Base-by-base conservation (phyloP, 1,140 invertebrate species). In the Drosophila repletoides region DNA sequence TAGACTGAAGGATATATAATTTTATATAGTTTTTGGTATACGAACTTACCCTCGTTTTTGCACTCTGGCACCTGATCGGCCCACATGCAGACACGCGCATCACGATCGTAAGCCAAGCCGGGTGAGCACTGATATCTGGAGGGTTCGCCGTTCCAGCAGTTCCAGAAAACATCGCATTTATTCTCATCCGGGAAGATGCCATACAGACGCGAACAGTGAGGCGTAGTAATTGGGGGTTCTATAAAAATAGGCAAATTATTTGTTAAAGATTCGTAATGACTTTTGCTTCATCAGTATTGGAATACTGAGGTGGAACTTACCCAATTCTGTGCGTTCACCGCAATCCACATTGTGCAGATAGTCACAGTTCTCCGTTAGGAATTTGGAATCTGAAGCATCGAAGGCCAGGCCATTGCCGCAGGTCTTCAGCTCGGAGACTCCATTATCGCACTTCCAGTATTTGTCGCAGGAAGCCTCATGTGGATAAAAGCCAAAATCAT, bases 331-430 rank as follows among this genome's bases (percentile, higher is more conserved):
- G 77, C 97, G 94, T 34, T 97, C 95, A 9, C 96, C 96, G 89
- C 97, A 98, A 72, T 98, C 96, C n/a, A 98, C 97, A 76, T 98
- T 98, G 92, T 98, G 96, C 59, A 97, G 93, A 91, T 98, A 98
- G 90, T 98, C 97, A 76, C 97, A 98, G 92, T 98, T 98, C 90
- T 98, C 97, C 36, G 95, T 96, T 72, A 97, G 92, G 92, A 95
- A 97, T 92, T 97, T 97, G 36, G 93, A 92, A 91, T 98, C 97
- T 10, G 93, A 92, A 60, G 96, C 94, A 90, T 97, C 97, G 91
- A 98, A 98, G 49, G 97, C 97, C 24, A 98, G 93, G 36, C 97
- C 97, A 88, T 98, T 98, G 31, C 97, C 97, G 91, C 97, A 98
- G 21, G 96, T 97, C 91, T 98, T 98, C 61, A 98, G 91, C 75